Conservation (phyloP, 2,113 vertebrate genomes). For the Silurus asotus region DNA sequence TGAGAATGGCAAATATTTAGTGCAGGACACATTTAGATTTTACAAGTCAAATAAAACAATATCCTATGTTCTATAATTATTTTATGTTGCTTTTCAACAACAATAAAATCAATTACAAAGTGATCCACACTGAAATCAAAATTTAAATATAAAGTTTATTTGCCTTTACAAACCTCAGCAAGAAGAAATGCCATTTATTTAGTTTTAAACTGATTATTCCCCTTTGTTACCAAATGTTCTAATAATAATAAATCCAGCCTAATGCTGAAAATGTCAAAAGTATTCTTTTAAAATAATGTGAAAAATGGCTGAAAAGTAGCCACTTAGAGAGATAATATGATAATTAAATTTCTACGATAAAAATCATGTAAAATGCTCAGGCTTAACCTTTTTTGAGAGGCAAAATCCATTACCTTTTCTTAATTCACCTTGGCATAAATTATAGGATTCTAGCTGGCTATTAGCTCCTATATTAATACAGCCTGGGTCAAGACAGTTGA, state of each 20-base stretch:
- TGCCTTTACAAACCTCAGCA: conserved; percentile 57
- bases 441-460: conserved; percentile 79
- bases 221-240: conserved; percentile 71
- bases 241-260: conserved; percentile 72
- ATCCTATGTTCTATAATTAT: conserved; percentile 39
- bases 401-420: conserved; percentile 80
- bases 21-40: conserved; percentile 32
- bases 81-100: conserved; percentile 65
- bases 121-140: conserved; percentile 49
- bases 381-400: conserved; percentile 74
- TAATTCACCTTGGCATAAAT: conserved; percentile 81
- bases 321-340: conserved; percentile 77
- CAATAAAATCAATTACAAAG: conserved; percentile 42
- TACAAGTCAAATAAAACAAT: conserved; percentile 35
- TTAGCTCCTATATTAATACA: conserved; percentile 80
- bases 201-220: conserved; percentile 66
- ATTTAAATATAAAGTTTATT: conserved; percentile 65
- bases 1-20: conserved; percentile 24
- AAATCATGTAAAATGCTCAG: conserved; percentile 74
- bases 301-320: conserved; percentile 73
- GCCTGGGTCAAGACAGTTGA: conserved; percentile 77
- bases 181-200: conserved; percentile 54
- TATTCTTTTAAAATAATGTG: conserved; percentile 72
- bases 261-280: conserved; percentile 76
- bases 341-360: conserved; percentile 80